Evolutionary conservation across 2,888 invertebrate species (phyloP).

Genomic region (Yponomeuta cagnagella): DNA sequence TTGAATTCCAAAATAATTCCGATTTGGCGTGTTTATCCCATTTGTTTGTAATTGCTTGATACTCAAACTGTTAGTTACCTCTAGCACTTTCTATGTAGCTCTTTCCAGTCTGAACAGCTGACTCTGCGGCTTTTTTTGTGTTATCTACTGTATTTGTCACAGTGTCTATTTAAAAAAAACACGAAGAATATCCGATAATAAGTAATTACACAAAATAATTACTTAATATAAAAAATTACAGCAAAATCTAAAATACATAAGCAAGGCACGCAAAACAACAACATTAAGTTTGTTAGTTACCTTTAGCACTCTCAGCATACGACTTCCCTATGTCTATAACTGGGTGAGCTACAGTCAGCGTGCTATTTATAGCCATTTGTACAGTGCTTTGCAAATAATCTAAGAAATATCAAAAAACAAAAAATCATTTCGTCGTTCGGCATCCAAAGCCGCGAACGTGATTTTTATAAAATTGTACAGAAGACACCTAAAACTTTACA

Average conservation of each 20-base stretch:
- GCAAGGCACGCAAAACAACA: slow-evolving; percentile 1
- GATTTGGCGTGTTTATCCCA: too few relatives aligned
- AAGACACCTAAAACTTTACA: too few relatives aligned
- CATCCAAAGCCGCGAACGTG: too few relatives aligned
- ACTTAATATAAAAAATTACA: neutral
- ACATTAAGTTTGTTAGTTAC: slow-evolving; percentile 5
- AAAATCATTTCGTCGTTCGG: neutral
- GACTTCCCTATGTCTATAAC: slow-evolving; percentile 19
- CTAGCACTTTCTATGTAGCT: slow-evolving; percentile 33
- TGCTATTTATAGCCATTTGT: slow-evolving; percentile 15
- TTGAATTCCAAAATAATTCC: too few relatives aligned
- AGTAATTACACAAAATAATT: neutral
- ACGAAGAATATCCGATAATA: neutral
- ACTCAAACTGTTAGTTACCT: slow-evolving; percentile 26
- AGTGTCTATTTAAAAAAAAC: slow-evolving; percentile 12
- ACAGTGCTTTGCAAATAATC: slow-evolving; percentile 1
- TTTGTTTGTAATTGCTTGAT: neutral
- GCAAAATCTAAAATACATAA: neutral
- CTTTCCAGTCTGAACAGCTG: slow-evolving; percentile 47
- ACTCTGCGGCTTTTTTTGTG: slow-evolving; percentile 64
- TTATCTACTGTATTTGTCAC: slow-evolving; percentile 45
- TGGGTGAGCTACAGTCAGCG: slow-evolving; percentile 21
- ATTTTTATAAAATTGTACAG: too few relatives aligned
- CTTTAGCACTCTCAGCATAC: slow-evolving; percentile 13
- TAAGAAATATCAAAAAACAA: neutral